These are phyloP conservation scores for Aspidoscelis tigris DNA, from an alignment of 2,113 vertebrate species.

Conservation along the genomic window DNA sequence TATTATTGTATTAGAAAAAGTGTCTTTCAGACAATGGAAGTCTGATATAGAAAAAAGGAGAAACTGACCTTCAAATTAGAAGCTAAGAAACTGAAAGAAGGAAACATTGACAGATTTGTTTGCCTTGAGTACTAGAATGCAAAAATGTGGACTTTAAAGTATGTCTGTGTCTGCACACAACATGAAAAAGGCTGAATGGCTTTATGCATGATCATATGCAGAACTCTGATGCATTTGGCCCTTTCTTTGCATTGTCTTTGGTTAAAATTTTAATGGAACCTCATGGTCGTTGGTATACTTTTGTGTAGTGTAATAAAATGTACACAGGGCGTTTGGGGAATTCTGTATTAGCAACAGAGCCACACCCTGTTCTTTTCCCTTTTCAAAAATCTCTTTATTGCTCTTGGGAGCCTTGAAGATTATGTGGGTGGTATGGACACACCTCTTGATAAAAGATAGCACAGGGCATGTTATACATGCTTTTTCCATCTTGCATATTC, in stretches of 20 bases:
- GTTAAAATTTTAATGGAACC: slow-evolving; percentile 5
- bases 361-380: neutral
- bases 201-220: neutral
- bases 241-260: neutral
- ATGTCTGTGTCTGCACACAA: too few species aligned
- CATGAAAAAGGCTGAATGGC: too few species aligned
- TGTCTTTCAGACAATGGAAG: too few species aligned
- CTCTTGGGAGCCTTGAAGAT: neutral
- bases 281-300: neutral
- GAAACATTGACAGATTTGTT: too few species aligned
- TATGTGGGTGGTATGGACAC: neutral
- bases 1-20: too few species aligned
- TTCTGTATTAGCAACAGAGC: neutral
- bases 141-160: neutral
- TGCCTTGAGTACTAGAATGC: too few species aligned
- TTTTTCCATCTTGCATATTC: slow-evolving; percentile 19
- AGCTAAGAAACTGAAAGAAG: too few species aligned
- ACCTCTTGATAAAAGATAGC: slow-evolving; percentile 41
- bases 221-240: neutral
- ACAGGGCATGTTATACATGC: neutral
- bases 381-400: neutral
- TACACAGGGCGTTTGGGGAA: neutral
- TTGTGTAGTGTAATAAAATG: neutral
- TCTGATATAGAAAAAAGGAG: too few species aligned
- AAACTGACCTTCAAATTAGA: too few species aligned